A percentile compares a stretch with the other conserved stretches of the same genome.
These are phyloP conservation scores for Potamarius usumacintae DNA, from an alignment of 2,113 vertebrate species.

Conservation along the genomic window DNA sequence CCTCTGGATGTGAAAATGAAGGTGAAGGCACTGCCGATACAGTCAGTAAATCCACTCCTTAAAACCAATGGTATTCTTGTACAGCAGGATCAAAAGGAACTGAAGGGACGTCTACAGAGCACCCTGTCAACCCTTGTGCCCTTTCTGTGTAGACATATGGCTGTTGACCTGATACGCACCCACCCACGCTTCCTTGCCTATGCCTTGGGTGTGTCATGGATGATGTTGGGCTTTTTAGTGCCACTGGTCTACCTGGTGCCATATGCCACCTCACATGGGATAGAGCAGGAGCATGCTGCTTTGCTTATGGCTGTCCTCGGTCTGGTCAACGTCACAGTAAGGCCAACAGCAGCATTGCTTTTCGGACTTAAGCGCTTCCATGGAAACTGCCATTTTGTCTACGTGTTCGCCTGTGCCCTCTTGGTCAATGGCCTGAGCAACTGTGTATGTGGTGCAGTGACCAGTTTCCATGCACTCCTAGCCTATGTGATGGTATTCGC, in stretches of 20 bases:
- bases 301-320: slow-evolving; percentile 80
- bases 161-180: slow-evolving; percentile 78
- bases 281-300: slow-evolving; percentile 75
- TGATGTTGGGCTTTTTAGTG: slow-evolving; percentile 78
- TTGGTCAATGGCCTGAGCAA: slow-evolving; percentile 81
- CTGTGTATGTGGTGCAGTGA: slow-evolving; percentile 70
- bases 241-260: slow-evolving; percentile 82
- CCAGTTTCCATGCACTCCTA: slow-evolving; percentile 70
- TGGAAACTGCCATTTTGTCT: slow-evolving; percentile 64
- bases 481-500: slow-evolving; percentile 75
- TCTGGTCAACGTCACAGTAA: slow-evolving; percentile 79
- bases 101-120: slow-evolving; percentile 19
- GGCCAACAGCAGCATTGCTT: slow-evolving; percentile 74
- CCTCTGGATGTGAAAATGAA: slow-evolving; percentile 63
- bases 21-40: neutral
- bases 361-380: slow-evolving; percentile 66
- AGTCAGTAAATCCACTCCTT: neutral
- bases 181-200: slow-evolving; percentile 76
- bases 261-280: slow-evolving; percentile 67
- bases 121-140: slow-evolving; percentile 37
- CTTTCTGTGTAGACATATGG: slow-evolving; percentile 73
- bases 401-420: slow-evolving; percentile 70
- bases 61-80: slow-evolving; percentile 13
- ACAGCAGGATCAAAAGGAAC: slow-evolving; percentile 20
- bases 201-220: slow-evolving; percentile 75